Conservation (phyloP, 64 coral and sea anemone genomes). For the Stichodactyla mertensii region DNA sequence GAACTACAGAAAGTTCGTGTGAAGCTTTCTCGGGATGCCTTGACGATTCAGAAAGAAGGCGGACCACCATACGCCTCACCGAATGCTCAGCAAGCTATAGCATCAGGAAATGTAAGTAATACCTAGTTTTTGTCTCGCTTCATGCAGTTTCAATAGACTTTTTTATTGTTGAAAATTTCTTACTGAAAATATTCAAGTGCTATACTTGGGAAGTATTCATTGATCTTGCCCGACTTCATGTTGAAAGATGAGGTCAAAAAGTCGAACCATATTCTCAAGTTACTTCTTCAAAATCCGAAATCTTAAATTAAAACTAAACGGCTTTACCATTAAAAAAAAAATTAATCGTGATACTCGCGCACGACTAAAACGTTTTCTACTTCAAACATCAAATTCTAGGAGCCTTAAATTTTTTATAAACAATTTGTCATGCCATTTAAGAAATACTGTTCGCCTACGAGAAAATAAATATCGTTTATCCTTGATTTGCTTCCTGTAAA, state of each 20-base stretch:
- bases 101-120: conserved; percentile 9
- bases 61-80: conserved; percentile 23
- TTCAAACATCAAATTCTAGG: too few species aligned
- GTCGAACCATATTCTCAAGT: neutral
- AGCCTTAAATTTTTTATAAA: too few species aligned
- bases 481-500: neutral
- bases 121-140: neutral
- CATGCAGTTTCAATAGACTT: neutral
- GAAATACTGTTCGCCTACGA: neutral
- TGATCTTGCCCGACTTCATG: neutral
- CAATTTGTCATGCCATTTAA: too few species aligned
- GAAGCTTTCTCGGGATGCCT: conserved; percentile 74
- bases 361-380: too few species aligned
- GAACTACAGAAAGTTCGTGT: conserved; percentile 92
- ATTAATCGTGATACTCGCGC: neutral
- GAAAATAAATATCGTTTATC: neutral
- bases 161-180: neutral
- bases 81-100: conserved; percentile 20
- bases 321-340: neutral
- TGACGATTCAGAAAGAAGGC: conserved; percentile 90
- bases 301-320: neutral
- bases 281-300: neutral
- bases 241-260: neutral
- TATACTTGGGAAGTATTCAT: neutral
- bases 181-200: too few species aligned